Evolutionary conservation across 1,140 invertebrate genomes (phyloP), one percentile per base, ranked within the genome.

Genomic region (Procambarus virginalis): DNA sequence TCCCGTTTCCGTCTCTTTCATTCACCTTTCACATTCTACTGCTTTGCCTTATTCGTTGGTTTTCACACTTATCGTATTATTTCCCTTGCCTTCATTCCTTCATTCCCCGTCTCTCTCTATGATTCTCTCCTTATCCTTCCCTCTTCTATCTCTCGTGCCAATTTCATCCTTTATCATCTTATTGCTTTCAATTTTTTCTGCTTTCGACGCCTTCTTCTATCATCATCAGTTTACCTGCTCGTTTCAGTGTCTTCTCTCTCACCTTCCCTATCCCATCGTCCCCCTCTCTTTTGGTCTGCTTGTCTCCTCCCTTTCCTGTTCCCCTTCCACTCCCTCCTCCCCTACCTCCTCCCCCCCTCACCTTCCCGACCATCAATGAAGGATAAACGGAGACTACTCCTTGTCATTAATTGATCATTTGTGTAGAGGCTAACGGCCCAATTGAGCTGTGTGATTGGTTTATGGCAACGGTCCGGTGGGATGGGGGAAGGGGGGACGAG

Each of bases 371-470:
- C n/a, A n/a, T n/a, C n/a, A n/a, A n/a, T n/a, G n/a, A n/a, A n/a
- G n/a, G n/a, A n/a, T 73, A 73, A 73, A 73, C 68, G 20, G 0
- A n/a, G 60, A 34, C 68, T 64, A 22, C 68, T 73, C 68, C 68
- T 73, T 34, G n/a, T 5, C 68, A n/a, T 20, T 73, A 73, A 73
- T 73, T 73, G 68, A 73, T 73, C 68, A 22, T 73, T 34, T 73
- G 68, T 73, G 68, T 73, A 73, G 68, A 0, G n/a, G 0, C 68
- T 73, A 73, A 73, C 22, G 4, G n/a, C 20, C 68, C n/a, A 34
- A 22, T 22, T 73, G n/a, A 73, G 10, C 2, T 22, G 8, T 73
- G 2, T 73, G 68, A 34, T 22, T 73, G 68, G 20, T 20, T 3
- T 34, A 64, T 64, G 14, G 4, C 12, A 64, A 4, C 6, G 60